Percentiles rank a stretch among this genome's conserved stretches.
Conservation (phyloP, 2,888 invertebrate species). For the Drosophila diplacantha region DNA sequence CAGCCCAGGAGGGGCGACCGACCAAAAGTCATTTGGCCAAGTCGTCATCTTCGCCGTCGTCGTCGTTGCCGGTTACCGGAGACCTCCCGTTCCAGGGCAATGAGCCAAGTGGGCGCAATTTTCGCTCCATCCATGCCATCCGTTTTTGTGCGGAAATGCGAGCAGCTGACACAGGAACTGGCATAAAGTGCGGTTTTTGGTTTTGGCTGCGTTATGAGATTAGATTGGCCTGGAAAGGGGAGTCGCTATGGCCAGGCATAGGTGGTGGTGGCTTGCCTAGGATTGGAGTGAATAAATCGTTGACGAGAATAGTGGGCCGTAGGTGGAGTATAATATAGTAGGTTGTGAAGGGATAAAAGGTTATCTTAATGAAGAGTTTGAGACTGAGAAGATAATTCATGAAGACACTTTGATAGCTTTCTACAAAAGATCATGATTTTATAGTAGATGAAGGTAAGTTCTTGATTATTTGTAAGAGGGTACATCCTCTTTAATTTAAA, state of each 20-base stretch:
- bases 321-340: not conserved
- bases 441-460: not conserved
- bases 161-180: conserved; percentile 60
- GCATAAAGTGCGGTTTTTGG: conserved; percentile 43
- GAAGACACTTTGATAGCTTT: not conserved
- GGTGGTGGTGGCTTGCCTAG: not conserved
- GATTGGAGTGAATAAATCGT: conserved; percentile 11
- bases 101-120: conserved; percentile 69
- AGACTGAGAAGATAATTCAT: not conserved
- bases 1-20: conserved; percentile 18
- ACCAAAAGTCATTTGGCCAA: conserved; percentile 47
- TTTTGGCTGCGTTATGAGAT: conserved; percentile 4
- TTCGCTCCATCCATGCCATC: conserved; percentile 18
- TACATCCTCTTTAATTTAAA: not conserved
- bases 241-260: not conserved
- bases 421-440: not conserved
- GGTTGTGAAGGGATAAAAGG: not conserved
- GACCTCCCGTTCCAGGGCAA: conserved; percentile 48
- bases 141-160: conserved; percentile 52
- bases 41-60: conserved; percentile 9
- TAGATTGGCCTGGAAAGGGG: not conserved
- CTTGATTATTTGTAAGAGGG: not conserved
- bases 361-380: not conserved
- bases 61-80: conserved; percentile 19
- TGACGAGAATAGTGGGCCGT: not conserved